Conservation (phyloP, 2,797 vertebrate species). For the Streptopelia turtur region DNA sequence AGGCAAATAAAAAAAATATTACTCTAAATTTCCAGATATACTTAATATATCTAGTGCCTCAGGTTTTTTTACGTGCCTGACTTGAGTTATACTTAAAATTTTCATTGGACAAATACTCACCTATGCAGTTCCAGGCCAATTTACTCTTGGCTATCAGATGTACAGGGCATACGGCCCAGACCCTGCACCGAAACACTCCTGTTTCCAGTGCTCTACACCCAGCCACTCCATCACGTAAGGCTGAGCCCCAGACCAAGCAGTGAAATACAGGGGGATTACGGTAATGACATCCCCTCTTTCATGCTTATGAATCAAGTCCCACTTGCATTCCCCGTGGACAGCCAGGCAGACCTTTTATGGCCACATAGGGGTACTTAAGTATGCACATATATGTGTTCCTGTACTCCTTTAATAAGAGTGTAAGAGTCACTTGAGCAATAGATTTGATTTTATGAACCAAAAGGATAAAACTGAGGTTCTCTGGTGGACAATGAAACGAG, state of each 20-base stretch:
- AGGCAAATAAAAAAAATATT: neutral
- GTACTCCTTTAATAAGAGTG: slow-evolving; percentile 22
- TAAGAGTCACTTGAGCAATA: slow-evolving; percentile 59
- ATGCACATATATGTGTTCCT: slow-evolving; percentile 18
- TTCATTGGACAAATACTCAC: neutral
- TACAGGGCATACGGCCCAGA: neutral
- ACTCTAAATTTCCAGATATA: neutral
- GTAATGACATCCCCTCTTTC: neutral
- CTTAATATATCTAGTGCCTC: neutral
- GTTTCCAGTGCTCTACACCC: neutral
- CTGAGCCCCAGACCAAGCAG: neutral
- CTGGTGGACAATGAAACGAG: slow-evolving; percentile 50
- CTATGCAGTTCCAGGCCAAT: neutral
- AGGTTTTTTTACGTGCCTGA: accelerated
- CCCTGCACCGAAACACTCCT: neutral
- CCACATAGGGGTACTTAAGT: slow-evolving; percentile 60
- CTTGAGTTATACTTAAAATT: neutral
- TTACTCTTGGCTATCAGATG: neutral
- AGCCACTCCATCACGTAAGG: neutral
- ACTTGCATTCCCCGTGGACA: neutral
- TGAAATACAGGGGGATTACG: neutral
- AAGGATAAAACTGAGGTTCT: slow-evolving; percentile 67
- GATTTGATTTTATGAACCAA: slow-evolving; percentile 64
- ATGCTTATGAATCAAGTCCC: slow-evolving; percentile 42
- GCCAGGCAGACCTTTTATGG: slow-evolving; percentile 10